Conservation (phyloP, 2,888 invertebrate genomes). For the Sialis fuliginosa region DNA sequence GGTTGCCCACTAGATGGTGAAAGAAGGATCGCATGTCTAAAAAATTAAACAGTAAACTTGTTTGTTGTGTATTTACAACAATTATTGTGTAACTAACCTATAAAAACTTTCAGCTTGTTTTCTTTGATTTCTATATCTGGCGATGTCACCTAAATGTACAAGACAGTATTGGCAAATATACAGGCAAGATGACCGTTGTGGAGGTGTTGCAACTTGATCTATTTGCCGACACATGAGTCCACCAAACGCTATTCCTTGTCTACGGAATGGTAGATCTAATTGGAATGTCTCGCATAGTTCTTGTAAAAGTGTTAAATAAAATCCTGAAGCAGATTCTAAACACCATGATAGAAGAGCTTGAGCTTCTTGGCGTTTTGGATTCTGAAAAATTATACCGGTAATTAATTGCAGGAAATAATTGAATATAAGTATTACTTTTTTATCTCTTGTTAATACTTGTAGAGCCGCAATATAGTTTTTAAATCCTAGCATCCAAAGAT, state of each 20-base stretch:
- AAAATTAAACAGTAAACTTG: slow-evolving; percentile 2
- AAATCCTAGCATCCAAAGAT: slow-evolving; percentile 76
- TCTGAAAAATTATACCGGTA: slow-evolving; percentile 27
- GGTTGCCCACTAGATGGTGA: slow-evolving; percentile 71
- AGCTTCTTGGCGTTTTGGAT: slow-evolving; percentile 52
- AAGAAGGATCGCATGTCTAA: slow-evolving; percentile 52
- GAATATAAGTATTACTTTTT: slow-evolving; percentile 35
- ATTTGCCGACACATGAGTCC: slow-evolving; percentile 15
- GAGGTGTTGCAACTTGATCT: slow-evolving; percentile 21
- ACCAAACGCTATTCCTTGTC: slow-evolving; percentile 24
- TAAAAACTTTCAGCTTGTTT: slow-evolving; percentile 74
- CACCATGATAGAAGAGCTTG: slow-evolving; percentile 66
- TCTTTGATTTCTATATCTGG: slow-evolving; percentile 65
- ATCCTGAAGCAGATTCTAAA: slow-evolving; percentile 69
- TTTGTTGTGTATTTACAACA: too few relatives aligned
- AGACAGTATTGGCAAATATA: slow-evolving; percentile 81
- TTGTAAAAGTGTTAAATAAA: slow-evolving; percentile 64
- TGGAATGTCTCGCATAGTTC: slow-evolving; percentile 68
- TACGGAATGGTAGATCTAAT: slow-evolving; percentile 59
- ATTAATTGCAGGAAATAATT: background rate
- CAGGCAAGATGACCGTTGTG: slow-evolving; percentile 53
- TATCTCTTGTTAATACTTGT: slow-evolving; percentile 61
- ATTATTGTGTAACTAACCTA: slow-evolving; percentile 25
- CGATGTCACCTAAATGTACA: slow-evolving; percentile 74
- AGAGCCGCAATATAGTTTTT: slow-evolving; percentile 70